A percentile compares a stretch with the other conserved stretches of the same genome.
These are phyloP conservation scores for Lordiphosa stackelbergi DNA, from an alignment of 1,140 invertebrate genomes.

Conservation along the genomic window DNA sequence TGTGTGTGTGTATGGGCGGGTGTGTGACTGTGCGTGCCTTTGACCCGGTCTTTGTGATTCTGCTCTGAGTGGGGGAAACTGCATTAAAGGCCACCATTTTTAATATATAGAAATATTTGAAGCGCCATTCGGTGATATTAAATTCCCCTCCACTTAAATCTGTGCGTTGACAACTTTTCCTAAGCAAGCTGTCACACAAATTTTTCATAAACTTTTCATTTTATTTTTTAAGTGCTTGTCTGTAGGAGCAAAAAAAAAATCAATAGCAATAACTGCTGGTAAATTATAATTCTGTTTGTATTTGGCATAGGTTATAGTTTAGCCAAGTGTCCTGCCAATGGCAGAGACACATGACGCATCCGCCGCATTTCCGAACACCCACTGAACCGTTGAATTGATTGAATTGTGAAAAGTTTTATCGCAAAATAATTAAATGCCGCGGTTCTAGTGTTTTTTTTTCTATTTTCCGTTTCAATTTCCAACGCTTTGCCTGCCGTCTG, in stretches of 20 bases:
- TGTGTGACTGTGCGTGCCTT: constrained; percentile 25
- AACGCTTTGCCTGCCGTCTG: neutral
- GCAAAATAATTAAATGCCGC: constrained; percentile 17
- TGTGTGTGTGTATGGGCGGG: constrained; percentile 10
- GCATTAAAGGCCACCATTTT: constrained; percentile 30
- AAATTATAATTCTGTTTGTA: constrained; percentile 9
- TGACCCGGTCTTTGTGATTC: constrained; percentile 16
- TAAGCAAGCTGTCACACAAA: constrained; percentile 32
- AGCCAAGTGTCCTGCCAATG: constrained; percentile 1
- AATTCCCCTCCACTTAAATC: constrained; percentile 33
- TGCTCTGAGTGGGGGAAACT: constrained; percentile 16
- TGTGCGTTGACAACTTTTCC: constrained; percentile 23
- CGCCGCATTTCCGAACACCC: neutral
- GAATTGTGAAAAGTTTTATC: constrained; percentile 18
- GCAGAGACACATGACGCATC: constrained; percentile 11
- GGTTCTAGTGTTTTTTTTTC: constrained; percentile 4
- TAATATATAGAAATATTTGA: constrained; percentile 2
- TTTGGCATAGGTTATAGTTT: constrained; percentile 9
- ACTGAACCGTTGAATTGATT: constrained; percentile 11
- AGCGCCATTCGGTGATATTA: constrained; percentile 18
- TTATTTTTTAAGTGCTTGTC: constrained; percentile 22
- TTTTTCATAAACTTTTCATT: constrained; percentile 22
- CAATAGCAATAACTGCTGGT: constrained; percentile 3
- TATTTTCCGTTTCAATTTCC: constrained; percentile 3
- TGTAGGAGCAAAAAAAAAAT: constrained; percentile 1